phyloP scores from a whole-genome alignment of 2,888 invertebrate species.

The Cylloceria caligata region DNA sequence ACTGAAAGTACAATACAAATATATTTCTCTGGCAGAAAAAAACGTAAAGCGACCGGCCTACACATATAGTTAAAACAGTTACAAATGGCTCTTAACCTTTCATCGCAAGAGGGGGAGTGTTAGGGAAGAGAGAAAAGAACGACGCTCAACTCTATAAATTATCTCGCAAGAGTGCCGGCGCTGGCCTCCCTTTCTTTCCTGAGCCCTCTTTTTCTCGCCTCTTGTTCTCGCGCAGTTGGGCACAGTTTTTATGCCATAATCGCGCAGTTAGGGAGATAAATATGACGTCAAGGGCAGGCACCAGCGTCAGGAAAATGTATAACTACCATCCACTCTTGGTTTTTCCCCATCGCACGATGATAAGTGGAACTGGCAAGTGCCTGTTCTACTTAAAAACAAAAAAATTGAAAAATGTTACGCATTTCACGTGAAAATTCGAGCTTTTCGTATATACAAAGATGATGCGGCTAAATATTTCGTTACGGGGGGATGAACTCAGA shows the following conservation, averaged over 20 bases:
- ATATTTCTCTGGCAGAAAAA: neutral
- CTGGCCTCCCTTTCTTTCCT: conserved; percentile 39
- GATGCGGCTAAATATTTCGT: conserved; percentile 29
- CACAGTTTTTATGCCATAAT: conserved; percentile 78
- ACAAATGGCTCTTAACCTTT: conserved; percentile 68
- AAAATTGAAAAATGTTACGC: neutral
- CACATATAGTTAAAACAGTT: conserved; percentile 58
- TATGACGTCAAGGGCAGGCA: conserved; percentile 80
- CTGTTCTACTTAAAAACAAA: conserved; percentile 20
- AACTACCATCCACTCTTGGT: conserved; percentile 53
- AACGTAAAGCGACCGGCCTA: neutral
- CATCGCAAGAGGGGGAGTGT: conserved; percentile 48
- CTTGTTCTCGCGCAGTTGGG: conserved; percentile 39
- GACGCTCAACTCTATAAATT: conserved; percentile 46
- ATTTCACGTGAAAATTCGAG: conserved; percentile 16
- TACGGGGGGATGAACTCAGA: conserved; percentile 33
- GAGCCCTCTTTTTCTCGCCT: conserved; percentile 29
- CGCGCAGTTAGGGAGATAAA: conserved; percentile 80
- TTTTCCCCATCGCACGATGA: conserved; percentile 10
- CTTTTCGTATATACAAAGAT: conserved; percentile 23
- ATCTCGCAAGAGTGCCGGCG: conserved; percentile 42
- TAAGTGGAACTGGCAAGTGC: neutral
- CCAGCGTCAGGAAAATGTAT: conserved; percentile 75
- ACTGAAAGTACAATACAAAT: neutral
- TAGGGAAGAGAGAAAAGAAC: conserved; percentile 20